These are phyloP conservation scores for Microtus oregoni DNA, from an alignment of 2,113 vertebrate species.

Conservation along the genomic window DNA sequence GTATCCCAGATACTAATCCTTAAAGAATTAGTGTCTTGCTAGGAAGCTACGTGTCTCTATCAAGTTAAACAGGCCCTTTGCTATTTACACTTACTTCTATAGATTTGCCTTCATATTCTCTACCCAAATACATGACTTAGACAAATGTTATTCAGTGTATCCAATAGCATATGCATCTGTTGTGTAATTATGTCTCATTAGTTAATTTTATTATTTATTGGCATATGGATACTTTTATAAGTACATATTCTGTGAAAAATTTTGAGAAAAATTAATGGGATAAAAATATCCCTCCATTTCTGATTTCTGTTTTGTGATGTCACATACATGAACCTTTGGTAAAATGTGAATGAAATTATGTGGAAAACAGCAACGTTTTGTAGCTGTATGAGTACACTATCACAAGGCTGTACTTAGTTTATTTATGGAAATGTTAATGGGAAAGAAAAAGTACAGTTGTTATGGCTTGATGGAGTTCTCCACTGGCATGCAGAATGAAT, in stretches of 20 bases:
- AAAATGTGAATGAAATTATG: neutral
- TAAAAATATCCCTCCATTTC: neutral
- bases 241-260: neutral
- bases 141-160: neutral
- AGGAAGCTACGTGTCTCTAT: neutral
- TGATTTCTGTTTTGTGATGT: neutral
- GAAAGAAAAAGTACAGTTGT: neutral
- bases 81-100: neutral
- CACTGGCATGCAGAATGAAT: neutral
- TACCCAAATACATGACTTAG: neutral
- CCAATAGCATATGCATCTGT: neutral
- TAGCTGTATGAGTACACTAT: neutral
- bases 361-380: neutral
- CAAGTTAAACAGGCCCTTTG: neutral
- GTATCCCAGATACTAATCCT: neutral
- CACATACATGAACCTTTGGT: neutral
- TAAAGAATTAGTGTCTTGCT: neutral
- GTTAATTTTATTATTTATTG: neutral
- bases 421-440: neutral
- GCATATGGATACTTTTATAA: neutral
- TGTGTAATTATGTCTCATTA: neutral
- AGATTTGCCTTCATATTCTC: neutral
- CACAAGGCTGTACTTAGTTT: neutral
- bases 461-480: neutral
- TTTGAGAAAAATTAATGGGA: neutral